Base-by-base conservation (phyloP, 2,797 vertebrate species). In the Rhinella marina region DNA sequence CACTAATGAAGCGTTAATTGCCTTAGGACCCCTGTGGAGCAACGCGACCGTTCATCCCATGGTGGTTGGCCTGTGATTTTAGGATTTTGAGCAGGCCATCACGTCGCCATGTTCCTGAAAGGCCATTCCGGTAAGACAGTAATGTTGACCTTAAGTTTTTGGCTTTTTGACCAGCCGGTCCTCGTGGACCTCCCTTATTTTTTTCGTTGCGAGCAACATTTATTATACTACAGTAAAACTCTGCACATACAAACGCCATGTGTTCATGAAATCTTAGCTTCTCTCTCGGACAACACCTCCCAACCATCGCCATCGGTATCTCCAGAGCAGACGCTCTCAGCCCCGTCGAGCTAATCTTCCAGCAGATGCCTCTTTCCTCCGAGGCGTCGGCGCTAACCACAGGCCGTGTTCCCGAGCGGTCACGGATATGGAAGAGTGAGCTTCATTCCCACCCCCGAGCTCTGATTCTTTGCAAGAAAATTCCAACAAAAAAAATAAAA, bases 371-470 rank as follows among this genome's bases (percentile, higher is more conserved):
- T 25, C 12, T n/a, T 3, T 11, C 57, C 25, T 19, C 52, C 13
- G 25, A 17, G 48, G 50, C 80, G 59, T 25, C 52, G 59, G 56
- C 41, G 50, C 56, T 66, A 27, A 72, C 82, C 77, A 50, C 16
- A 14, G 87, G 82, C 73, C 29, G 29, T 61, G 52, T 72, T 62
- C 76, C 41, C 27, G 32, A 80, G 27, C 56, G 5, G 62, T 48
- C 66, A 80, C 54, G 25, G 82, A 73, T 84, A 85, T 17, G 87
- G 81, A 85, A 85, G 87, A 88, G 27, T 32, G 82, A 75, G 75
- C 76, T 85, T 84, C 29, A 29, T 52, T 54, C 66, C 48, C 68
- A 61, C 64, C 86, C 81, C 75, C 48, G 32, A 88, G 87, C 87
- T 50, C 54, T 73, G 73, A 73, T 52, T 59, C 81, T 88, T 81